These are phyloP conservation scores for Siniperca obscura DNA, from an alignment of 2,797 vertebrate genomes.

Conservation along the genomic window DNA sequence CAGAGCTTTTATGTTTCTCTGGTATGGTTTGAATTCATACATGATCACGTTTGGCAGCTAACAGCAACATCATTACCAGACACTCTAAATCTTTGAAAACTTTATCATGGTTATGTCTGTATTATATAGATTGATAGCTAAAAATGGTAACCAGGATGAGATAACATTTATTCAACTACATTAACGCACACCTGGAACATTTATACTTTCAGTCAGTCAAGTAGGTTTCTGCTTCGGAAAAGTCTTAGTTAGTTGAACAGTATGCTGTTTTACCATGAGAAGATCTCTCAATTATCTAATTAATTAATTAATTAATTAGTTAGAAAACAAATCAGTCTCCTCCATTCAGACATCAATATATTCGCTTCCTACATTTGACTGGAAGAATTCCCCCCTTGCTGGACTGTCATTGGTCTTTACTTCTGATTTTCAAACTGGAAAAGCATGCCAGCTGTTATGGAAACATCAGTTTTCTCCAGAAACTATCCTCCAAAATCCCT, in stretches of 20 bases:
- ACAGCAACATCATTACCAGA: background rate
- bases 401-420: background rate
- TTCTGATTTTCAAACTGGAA: background rate
- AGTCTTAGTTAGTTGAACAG: background rate
- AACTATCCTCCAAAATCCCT: background rate
- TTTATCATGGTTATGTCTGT: background rate
- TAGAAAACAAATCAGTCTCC: background rate
- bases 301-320: background rate
- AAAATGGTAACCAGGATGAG: background rate
- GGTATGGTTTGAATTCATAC: background rate
- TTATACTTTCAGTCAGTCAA: background rate
- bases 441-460: background rate
- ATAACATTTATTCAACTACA: background rate
- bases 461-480: background rate
- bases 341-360: background rate
- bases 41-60: background rate
- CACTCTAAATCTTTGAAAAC: background rate
- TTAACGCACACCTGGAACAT: background rate
- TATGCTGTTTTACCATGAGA: fast-evolving
- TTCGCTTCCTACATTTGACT: background rate
- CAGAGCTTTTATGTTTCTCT: background rate
- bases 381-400: background rate
- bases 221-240: background rate
- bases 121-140: background rate
- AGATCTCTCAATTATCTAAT: fast-evolving